Base-by-base conservation (phyloP, 2,113 vertebrate species). In the Tenebrosternarchus preto region DNA sequence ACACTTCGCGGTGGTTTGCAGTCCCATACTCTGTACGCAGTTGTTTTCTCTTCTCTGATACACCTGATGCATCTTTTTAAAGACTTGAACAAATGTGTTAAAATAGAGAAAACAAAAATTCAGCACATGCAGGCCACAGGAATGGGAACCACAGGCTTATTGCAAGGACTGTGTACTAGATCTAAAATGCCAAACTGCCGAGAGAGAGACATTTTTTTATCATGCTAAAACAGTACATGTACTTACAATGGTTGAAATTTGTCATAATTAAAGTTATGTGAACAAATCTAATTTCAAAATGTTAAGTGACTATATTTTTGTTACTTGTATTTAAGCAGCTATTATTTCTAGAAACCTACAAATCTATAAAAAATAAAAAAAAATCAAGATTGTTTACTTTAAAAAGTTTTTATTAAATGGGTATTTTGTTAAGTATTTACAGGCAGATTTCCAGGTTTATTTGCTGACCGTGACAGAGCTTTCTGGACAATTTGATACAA, bases 331-430 rank as follows among this genome's bases (percentile, higher is more conserved):
- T 50, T 80, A n/a, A n/a, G n/a, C n/a, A n/a, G n/a, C 15, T 12
- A 50, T 12, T 50, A 63, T 25, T 63, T 79, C 56, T 61, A 61
- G 8, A 50, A 29, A 79, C 19, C 6, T 66, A 80, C 2, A 67
- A 64, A 73, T 33, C n/a, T 25, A 31, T 67, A 63, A 64, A 80
- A n/a, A n/a, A n/a, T n/a, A n/a, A n/a, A 31, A 36, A 36, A 17
- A 60, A 56, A 43, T 53, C 17, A 29, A 61, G 17, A 57, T 16
- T n/a, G 20, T 60, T 59, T 80, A 66, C 80, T 89, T 90, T 85
- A 89, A 82, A 92, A 93, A 91, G 72, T 85, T 90, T 86, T 85
- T 92, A 93, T 92, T 93, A 92, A 92, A 92, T 90, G 85, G 85
- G 53, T 81, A 85, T 85, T 79, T 85, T 85, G 68, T 77, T 81